Evolutionary conservation across 2,888 invertebrate species (phyloP).

Genomic region (Colostygia pectinataria): DNA sequence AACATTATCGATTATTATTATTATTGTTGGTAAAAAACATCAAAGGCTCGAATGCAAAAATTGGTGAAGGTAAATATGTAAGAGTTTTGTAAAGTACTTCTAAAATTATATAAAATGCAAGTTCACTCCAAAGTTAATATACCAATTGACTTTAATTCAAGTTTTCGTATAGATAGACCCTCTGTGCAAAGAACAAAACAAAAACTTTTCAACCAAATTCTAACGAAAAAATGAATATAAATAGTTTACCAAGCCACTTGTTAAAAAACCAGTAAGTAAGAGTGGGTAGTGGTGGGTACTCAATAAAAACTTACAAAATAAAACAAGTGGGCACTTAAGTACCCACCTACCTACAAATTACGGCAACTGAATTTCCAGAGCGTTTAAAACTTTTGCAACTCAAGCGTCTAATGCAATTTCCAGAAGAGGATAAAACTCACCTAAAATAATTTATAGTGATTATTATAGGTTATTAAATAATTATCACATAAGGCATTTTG

Average conservation of each 20-base stretch:
- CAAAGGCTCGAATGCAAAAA: too few relatives aligned
- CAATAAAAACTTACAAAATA: conserved; percentile 3
- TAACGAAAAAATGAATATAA: background rate
- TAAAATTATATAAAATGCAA: too few relatives aligned
- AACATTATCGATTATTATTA: conserved; percentile 1
- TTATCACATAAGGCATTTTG: conserved; percentile 16
- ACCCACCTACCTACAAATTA: background rate
- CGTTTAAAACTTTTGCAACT: conserved; percentile 2
- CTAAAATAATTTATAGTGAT: conserved; percentile 9
- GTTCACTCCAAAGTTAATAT: too few relatives aligned
- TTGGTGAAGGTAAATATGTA: too few relatives aligned
- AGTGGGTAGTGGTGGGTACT: background rate
- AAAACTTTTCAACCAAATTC: background rate
- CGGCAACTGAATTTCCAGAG: conserved; percentile 1
- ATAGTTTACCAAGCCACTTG: background rate
- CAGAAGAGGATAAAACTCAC: conserved; percentile 6
- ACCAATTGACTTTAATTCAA: too few relatives aligned
- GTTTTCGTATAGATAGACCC: too few relatives aligned
- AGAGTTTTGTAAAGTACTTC: too few relatives aligned
- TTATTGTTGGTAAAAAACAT: too few relatives aligned
- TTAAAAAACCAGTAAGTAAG: background rate
- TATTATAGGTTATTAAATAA: conserved; percentile 20
- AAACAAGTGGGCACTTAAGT: conserved; percentile 1
- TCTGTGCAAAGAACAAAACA: background rate
- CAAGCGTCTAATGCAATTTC: background rate